These are phyloP conservation scores for Daubentonia madagascariensis DNA, from an alignment of 2,113 vertebrate genomes.

Conservation along the genomic window DNA sequence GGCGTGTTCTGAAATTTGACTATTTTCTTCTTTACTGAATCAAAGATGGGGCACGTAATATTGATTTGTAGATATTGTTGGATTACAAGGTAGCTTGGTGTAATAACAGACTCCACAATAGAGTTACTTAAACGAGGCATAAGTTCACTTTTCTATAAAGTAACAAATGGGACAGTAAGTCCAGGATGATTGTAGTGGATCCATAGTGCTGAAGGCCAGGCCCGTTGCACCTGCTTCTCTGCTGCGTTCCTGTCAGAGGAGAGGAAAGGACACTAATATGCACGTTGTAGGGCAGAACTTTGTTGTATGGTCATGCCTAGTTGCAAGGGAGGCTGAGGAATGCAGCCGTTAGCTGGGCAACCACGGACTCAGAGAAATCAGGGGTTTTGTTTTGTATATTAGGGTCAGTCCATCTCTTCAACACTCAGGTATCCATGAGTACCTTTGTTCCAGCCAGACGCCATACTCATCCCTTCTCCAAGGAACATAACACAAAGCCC, in stretches of 20 bases:
- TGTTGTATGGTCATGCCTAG: accelerated
- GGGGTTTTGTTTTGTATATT: neutral
- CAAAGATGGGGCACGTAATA: neutral
- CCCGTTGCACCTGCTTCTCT: neutral
- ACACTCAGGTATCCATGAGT: neutral
- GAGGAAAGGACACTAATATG: neutral
- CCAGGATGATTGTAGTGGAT: neutral
- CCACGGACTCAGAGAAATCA: neutral
- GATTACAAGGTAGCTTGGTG: neutral
- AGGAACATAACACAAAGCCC: neutral
- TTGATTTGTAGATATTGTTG: neutral
- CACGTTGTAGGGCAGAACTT: neutral
- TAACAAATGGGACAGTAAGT: neutral
- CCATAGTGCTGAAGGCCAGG: neutral
- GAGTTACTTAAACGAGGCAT: neutral
- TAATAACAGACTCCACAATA: neutral
- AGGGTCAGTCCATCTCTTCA: neutral
- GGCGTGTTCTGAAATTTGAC: neutral
- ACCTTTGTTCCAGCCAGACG: too few species aligned
- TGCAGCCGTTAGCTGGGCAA: too few species aligned
- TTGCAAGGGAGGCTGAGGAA: neutral
- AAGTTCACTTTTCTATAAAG: neutral
- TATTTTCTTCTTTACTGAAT: neutral
- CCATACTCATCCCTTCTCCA: neutral
- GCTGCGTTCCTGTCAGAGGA: neutral